Conservation (phyloP, 2,113 vertebrate species). For the Engraulis encrasicolus region DNA sequence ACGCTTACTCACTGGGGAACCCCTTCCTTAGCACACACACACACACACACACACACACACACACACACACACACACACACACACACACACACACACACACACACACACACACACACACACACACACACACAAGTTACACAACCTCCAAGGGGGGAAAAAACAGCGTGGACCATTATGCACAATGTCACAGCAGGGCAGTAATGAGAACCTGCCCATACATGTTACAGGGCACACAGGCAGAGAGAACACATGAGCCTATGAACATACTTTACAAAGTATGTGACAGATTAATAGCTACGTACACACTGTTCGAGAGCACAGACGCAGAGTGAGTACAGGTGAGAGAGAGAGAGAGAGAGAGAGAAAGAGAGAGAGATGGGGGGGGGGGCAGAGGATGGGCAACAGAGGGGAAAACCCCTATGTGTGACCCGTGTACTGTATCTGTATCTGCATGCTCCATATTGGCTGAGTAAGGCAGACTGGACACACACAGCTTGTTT, state of each 20-base stretch:
- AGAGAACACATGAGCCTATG: background rate
- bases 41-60: background rate
- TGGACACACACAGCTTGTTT: conserved; percentile 47
- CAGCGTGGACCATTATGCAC: too few species aligned
- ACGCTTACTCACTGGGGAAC: conserved; percentile 60
- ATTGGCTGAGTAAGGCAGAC: conserved; percentile 56
- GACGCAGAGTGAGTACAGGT: background rate
- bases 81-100: conserved; percentile 28
- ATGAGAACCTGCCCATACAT: too few species aligned
- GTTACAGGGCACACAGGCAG: background rate
- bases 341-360: background rate
- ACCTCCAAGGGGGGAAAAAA: too few species aligned
- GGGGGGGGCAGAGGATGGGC: background rate
- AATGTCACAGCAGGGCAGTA: too few species aligned
- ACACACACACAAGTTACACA: too few species aligned
- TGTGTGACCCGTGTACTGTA: too few species aligned
- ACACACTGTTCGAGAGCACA: background rate
- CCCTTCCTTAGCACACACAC: conserved; percentile 22
- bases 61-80: background rate
- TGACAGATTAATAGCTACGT: background rate
- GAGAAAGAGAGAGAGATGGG: background rate
- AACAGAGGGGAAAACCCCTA: too few species aligned
- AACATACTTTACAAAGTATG: background rate
- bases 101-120: background rate
- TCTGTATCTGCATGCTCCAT: conserved; percentile 25